phyloP scores from a whole-genome alignment of 2,797 vertebrate species.

The Anguilla obscura region DNA sequence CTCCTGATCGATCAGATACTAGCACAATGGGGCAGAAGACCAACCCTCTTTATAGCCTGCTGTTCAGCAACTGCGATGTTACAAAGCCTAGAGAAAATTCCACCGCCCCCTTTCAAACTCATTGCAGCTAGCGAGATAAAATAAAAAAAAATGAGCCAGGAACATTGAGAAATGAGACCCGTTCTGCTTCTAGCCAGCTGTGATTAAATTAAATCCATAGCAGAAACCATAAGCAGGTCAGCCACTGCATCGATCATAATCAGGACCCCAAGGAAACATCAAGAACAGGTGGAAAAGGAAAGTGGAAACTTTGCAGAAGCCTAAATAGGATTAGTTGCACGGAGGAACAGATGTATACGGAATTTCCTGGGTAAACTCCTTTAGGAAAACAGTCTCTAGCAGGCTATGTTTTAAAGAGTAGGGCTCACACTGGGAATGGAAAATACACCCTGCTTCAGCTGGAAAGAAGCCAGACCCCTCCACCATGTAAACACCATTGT shows the following conservation, averaged over 20 bases:
- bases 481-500: not conserved
- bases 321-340: slow-evolving; percentile 8
- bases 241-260: slow-evolving; percentile 17
- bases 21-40: not conserved
- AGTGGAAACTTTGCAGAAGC: slow-evolving; percentile 14
- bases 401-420: not conserved
- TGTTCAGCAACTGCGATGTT: not conserved
- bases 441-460: not conserved
- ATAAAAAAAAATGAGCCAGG: not conserved
- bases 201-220: slow-evolving; percentile 13
- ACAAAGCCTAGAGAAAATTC: not conserved
- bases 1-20: not conserved
- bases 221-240: slow-evolving; percentile 17
- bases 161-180: not conserved
- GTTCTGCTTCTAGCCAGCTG: not conserved
- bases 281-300: not conserved
- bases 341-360: not conserved
- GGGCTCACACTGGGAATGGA: not conserved
- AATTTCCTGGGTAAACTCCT: slow-evolving; percentile 3
- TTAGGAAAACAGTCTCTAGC: not conserved
- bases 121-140: not conserved
- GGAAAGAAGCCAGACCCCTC: not conserved
- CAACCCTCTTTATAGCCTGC: not conserved
- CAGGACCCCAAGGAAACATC: not conserved
- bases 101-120: not conserved